Evolutionary conservation across 1,140 invertebrate species (phyloP).

Genomic region (Conus betulinus): DNA sequence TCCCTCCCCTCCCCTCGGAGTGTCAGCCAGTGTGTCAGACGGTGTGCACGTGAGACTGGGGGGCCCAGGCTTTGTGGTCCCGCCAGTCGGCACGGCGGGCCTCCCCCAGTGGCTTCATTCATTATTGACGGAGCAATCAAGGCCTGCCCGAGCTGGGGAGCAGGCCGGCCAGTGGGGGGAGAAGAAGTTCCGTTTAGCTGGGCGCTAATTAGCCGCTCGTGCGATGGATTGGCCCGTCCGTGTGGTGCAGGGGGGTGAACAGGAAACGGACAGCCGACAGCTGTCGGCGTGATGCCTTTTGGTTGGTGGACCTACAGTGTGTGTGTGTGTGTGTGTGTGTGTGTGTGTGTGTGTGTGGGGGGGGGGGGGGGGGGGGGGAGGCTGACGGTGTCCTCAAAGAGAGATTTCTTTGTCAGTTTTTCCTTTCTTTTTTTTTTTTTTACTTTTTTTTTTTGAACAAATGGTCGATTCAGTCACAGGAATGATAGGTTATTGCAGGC

Average conservation of each 20-base stretch:
- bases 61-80: background rate
- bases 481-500: too few species aligned
- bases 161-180: background rate
- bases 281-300: background rate
- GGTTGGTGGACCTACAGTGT: background rate
- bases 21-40: too few species aligned
- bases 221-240: background rate
- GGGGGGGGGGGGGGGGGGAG: too few species aligned
- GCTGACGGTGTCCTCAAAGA: too few species aligned
- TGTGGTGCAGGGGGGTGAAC: background rate
- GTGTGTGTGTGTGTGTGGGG: too few species aligned
- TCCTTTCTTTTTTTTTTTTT: too few species aligned
- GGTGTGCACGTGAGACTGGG: background rate
- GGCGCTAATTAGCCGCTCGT: slow-evolving; percentile 19
- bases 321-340: too few species aligned
- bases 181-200: slow-evolving; percentile 12
- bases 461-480: too few species aligned
- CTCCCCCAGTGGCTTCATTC: background rate
- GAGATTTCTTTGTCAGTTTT: too few species aligned
- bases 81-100: background rate
- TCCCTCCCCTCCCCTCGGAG: too few species aligned
- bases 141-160: background rate
- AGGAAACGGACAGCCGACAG: too few species aligned
- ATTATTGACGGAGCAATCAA: slow-evolving; percentile 26
- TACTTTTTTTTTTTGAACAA: too few species aligned